Evolutionary conservation across 1,140 invertebrate species (phyloP).

Genomic region (Caenorhabditis briggsae): DNA sequence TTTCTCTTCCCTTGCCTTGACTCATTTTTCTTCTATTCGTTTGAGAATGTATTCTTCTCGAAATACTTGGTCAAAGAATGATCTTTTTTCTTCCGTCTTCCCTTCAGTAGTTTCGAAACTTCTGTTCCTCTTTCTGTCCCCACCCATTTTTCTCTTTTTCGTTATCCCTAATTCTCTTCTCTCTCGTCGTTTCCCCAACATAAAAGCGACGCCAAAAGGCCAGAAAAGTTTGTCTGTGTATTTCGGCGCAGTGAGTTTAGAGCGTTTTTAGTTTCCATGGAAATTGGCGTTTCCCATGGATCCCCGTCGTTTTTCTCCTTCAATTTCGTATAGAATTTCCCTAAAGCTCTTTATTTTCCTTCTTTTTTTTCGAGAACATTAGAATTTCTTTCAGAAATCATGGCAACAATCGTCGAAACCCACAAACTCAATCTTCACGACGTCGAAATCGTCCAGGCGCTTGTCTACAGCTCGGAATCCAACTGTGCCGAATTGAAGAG

Average conservation of each 20-base stretch:
- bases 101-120: slow-evolving; percentile 6
- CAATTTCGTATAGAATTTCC: neutral
- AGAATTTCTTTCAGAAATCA: neutral
- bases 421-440: slow-evolving; percentile 45
- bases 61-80: slow-evolving; percentile 46
- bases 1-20: too few species aligned
- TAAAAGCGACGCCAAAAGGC: slow-evolving; percentile 43
- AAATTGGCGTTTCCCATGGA: neutral
- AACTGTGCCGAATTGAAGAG: slow-evolving; percentile 28
- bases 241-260: neutral
- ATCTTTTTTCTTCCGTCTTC: neutral
- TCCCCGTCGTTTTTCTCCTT: neutral
- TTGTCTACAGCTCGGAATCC: slow-evolving; percentile 35
- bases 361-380: neutral
- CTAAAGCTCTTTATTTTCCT: too few species aligned
- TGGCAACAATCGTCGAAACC: slow-evolving; percentile 4
- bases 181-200: neutral
- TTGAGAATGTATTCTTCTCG: too few species aligned
- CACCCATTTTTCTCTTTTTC: slow-evolving; percentile 15
- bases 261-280: slow-evolving; percentile 6
- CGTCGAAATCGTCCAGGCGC: slow-evolving; percentile 16
- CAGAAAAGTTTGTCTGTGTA: neutral
- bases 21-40: too few species aligned
- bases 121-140: neutral
- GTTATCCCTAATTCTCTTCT: neutral